Evolutionary conservation across 2,888 invertebrate species (phyloP).

Genomic region (Drosophila emarginata): DNA sequence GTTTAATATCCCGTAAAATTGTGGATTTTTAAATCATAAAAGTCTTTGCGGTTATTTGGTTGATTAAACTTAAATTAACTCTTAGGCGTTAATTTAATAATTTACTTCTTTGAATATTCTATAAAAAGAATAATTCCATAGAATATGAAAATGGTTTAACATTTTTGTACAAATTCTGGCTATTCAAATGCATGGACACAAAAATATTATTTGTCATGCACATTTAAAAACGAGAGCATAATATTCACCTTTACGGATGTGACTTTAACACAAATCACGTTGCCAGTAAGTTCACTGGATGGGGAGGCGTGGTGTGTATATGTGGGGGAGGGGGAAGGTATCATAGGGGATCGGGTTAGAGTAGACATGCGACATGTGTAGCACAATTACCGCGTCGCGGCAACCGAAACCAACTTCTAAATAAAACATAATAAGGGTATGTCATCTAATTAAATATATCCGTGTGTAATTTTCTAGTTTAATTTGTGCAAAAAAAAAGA

Average conservation of each 20-base stretch:
- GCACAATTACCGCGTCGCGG: slow-evolving; percentile 23
- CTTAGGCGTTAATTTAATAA: too few relatives aligned
- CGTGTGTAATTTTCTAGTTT: slow-evolving; percentile 65
- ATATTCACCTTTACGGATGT: slow-evolving; percentile 50
- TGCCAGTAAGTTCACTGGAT: slow-evolving; percentile 21
- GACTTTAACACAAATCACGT: slow-evolving; percentile 51
- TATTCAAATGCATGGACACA: not conserved
- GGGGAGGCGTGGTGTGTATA: not conserved
- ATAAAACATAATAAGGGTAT: slow-evolving; percentile 57
- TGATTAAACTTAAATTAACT: too few relatives aligned
- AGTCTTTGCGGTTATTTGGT: too few relatives aligned
- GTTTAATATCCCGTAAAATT: too few relatives aligned
- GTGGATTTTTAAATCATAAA: too few relatives aligned
- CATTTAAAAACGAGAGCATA: slow-evolving; percentile 44
- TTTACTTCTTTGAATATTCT: too few relatives aligned
- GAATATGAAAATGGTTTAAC: too few relatives aligned
- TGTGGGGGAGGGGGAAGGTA: not conserved
- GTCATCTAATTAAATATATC: slow-evolving; percentile 73
- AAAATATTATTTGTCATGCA: slow-evolving; percentile 28
- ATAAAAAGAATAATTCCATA: too few relatives aligned
- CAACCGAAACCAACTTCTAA: slow-evolving; percentile 33
- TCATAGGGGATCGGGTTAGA: not conserved
- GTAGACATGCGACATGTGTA: slow-evolving; percentile 40
- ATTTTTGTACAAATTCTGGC: slow-evolving; percentile 7
- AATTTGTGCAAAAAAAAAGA: slow-evolving; percentile 56